Evolutionary conservation across 2,113 vertebrate genomes (phyloP), one percentile per base, ranked within the genome.

Genomic region (Sceloporus undulatus): DNA sequence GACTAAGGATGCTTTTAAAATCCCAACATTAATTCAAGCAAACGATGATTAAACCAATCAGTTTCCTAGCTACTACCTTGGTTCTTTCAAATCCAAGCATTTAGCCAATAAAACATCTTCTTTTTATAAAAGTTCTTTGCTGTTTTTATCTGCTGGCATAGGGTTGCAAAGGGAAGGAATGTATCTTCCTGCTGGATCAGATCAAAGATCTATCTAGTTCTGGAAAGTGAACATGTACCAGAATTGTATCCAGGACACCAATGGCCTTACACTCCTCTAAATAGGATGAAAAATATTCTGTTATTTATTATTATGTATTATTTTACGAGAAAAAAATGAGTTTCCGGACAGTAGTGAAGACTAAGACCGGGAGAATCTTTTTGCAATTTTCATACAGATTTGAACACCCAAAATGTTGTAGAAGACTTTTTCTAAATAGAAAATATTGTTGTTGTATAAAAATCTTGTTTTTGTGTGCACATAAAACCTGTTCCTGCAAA

Each of bases 71-170:
- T 38, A 56, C 19, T 40, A 42, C 40, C 84, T 29, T 2, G 59
- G 86, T 89, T 68, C 59, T 74, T 85, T 52, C 84, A 76, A 90
- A 89, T 87, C 70, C 66, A 62, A 76, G n/a, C 7, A 16, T 42
- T 85, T 79, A 81, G 86, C 1, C 85, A 52, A 88, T 88, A 90
- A 73, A 3, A 11, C 79, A 79, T 62, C 1, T 82, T 89, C 62
- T 56, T 38, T 21, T 76, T 3, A 76, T 1, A 40, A 21, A 42
- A n/a, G 13, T 86, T 5, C 77, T 54, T 71, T 74, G 85, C 6
- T 11, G 54, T 27, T 85, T 82, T 85, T 11, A 38, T 87, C 5
- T 16, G 19, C 27, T 76, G 25, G 9, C n/a, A 40, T 25, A 70
- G 13, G n/a, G 42, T 9, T 73, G 68, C n/a, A 38, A 74, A 74